Conservation (phyloP, 2,797 vertebrate species). For the Hoplostethus atlanticus region DNA sequence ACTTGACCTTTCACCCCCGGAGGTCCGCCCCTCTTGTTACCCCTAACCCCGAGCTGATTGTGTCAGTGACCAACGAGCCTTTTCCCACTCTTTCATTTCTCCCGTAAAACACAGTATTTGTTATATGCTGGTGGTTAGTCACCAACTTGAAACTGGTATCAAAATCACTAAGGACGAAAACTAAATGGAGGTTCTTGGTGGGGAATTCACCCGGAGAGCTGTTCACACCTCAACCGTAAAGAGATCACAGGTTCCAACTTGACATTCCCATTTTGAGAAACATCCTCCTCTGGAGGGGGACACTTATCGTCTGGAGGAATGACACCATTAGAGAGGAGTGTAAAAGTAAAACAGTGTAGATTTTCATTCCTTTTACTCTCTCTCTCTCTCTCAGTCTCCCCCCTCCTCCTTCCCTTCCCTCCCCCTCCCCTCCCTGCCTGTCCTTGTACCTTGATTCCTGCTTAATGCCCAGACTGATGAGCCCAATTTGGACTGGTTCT, state of each 20-base stretch:
- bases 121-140: not conserved
- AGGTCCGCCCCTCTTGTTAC: slow-evolving; percentile 76
- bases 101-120: not conserved
- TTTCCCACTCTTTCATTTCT: slow-evolving; percentile 16
- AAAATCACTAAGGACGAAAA: not conserved
- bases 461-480: slow-evolving; percentile 93
- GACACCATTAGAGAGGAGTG: slow-evolving; percentile 9
- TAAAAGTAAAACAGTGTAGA: slow-evolving; percentile 27
- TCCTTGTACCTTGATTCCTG: slow-evolving; percentile 81
- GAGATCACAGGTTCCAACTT: not conserved
- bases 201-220: too few relatives aligned
- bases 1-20: slow-evolving; percentile 79
- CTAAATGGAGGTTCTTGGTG: too few relatives aligned
- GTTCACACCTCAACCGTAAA: too few relatives aligned
- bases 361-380: slow-evolving; percentile 41
- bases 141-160: not conserved
- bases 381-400: slow-evolving; percentile 10
- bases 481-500: slow-evolving; percentile 90
- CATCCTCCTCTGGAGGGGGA: not conserved
- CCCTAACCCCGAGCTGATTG: slow-evolving; percentile 70
- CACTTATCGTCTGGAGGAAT: not conserved
- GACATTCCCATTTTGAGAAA: not conserved
- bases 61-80: slow-evolving; percentile 55
- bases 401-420: slow-evolving; percentile 40
- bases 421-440: slow-evolving; percentile 23